These are phyloP conservation scores for Aurelia sp. DNA, from an alignment of 30 jellyfish, hydroid and myxozoan species.

Conservation along the genomic window DNA sequence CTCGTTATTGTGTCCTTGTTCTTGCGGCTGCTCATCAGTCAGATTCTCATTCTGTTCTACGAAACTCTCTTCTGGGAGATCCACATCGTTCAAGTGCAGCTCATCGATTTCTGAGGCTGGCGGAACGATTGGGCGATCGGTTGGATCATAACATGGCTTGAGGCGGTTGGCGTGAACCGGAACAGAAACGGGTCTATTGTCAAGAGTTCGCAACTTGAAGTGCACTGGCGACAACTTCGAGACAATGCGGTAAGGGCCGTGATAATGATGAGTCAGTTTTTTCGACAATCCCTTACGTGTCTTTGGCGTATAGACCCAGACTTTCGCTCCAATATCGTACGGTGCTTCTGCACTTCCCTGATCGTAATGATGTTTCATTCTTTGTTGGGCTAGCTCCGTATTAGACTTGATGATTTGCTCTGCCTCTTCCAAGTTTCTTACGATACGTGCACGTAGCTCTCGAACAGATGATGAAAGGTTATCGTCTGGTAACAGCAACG, in stretches of 20 bases:
- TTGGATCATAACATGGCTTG: too few species aligned
- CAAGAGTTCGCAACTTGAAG: slow-evolving; percentile 24
- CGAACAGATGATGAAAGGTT: background rate
- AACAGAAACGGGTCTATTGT: too few species aligned
- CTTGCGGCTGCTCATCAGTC: too few species aligned
- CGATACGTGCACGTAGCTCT: background rate
- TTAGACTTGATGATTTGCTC: background rate
- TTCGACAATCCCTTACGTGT: slow-evolving; percentile 48
- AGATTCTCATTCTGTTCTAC: too few species aligned
- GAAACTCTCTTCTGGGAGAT: too few species aligned
- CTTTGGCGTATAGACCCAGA: slow-evolving; percentile 70
- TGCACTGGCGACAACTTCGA: slow-evolving; percentile 56
- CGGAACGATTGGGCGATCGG: too few species aligned
- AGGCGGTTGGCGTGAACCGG: too few species aligned
- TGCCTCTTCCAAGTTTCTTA: background rate
- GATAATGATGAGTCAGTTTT: too few species aligned
- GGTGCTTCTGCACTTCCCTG: too few species aligned
- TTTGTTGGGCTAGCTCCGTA: background rate
- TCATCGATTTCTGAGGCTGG: too few species aligned
- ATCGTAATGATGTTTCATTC: background rate
- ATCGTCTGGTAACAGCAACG: background rate
- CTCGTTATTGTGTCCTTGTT: too few species aligned
- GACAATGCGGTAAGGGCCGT: slow-evolving; percentile 54
- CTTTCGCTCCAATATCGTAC: slow-evolving; percentile 48
- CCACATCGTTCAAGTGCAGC: too few species aligned